phyloP scores from a whole-genome alignment of 2,113 vertebrate species.

The Conger conger region DNA sequence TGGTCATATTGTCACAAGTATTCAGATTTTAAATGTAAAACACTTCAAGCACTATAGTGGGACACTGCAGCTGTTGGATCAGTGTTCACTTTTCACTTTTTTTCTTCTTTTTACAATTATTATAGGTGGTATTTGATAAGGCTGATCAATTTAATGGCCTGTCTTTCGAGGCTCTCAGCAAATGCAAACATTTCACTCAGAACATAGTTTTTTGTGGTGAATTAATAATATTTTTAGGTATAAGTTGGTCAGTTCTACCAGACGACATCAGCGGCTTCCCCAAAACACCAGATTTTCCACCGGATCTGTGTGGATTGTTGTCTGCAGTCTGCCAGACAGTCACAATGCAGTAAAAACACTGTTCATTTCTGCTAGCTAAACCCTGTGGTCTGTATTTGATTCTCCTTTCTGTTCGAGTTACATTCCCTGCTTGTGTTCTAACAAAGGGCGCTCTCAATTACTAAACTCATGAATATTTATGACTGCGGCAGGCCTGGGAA shows the following conservation, averaged over 20 bases:
- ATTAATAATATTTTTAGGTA: neutral
- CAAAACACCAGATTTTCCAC: no score
- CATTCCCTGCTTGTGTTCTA: neutral
- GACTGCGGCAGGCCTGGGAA: neutral
- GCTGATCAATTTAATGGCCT: no score
- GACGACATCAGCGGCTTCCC: no score
- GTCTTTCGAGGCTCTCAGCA: no score
- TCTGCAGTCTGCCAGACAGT: neutral
- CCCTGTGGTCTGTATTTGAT: neutral
- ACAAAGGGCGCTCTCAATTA: neutral
- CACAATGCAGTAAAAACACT: neutral
- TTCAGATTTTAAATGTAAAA: no score
- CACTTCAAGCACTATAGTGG: no score
- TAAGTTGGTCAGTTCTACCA: neutral
- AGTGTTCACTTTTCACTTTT: neutral
- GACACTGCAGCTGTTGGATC: no score
- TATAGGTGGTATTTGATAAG: no score
- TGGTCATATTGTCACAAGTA: no score
- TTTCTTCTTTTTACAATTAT: neutral
- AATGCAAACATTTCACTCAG: no score
- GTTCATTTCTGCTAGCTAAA: neutral
- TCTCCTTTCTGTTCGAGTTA: neutral
- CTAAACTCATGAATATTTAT: constrained; percentile 1
- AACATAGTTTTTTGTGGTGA: no score
- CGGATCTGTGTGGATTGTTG: neutral